Base-by-base conservation (phyloP, 2,113 vertebrate species). In the Apteryx owenii region DNA sequence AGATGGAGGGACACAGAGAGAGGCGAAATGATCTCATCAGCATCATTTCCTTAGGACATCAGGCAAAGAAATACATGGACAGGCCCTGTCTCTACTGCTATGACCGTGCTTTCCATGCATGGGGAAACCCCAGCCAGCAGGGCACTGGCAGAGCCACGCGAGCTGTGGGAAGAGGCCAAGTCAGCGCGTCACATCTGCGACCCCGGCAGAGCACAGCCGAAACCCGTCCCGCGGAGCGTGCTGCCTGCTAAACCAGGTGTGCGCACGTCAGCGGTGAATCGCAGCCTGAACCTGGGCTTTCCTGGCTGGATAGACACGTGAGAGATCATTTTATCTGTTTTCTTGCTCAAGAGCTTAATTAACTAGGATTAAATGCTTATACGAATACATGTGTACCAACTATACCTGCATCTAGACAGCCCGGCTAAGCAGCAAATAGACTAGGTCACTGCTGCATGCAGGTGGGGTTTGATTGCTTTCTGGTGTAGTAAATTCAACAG, bases 161-260 rank as follows among this genome's bases (percentile, higher is more conserved):
- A 3, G 7, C 36, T 77, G 42, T 1, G 2, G 56, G 48, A 72
- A 79, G 20, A 51, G 40, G 15, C 25, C 60, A 46, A 0, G 0
- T 12, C 0, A 2, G 7, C 0, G 2, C 5, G 9, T 66, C 2
- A 3, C 13, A 21, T 48, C 5, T 1, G 21, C 11, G 33, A 11
- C 36, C 31, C 72, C 2, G 2, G 23, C 40, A 29, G 0, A 0
- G 38, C 79, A 15, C 33, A 53, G 51, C 72, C 16, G 1, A 3
- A 46, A 26, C 12, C 44, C n/a, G 12, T 58, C 42, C 12, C 13
- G 16, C 11, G 44, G 53, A 50, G 53, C 2, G 0, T 5, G 3
- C 38, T 90, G 64, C 61, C 10, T 15, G 20, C 12, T 28, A 18
- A 54, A 19, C 36, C 50, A 38, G 68, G 36, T 22, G 26, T 28